Evolutionary conservation across 2,888 invertebrate genomes (phyloP).

Genomic region (Pilophorus perplexus): DNA sequence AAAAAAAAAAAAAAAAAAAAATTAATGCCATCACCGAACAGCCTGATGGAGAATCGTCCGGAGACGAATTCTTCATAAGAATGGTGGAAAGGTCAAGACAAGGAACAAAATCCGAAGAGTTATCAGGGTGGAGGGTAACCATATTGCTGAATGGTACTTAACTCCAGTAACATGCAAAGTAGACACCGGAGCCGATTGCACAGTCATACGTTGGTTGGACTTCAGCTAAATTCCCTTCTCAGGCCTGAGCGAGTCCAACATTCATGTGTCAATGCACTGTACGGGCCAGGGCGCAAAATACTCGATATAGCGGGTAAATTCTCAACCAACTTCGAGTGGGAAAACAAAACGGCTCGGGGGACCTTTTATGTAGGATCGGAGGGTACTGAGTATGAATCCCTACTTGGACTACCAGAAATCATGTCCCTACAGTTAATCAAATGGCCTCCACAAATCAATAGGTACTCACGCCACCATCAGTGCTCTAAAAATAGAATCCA

Average conservation of each 20-base stretch:
- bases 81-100: too few species aligned
- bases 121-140: background rate
- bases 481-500: background rate
- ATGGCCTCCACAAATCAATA: background rate
- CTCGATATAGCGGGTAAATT: constrained; percentile 16
- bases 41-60: background rate
- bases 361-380: background rate
- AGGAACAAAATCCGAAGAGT: too few species aligned
- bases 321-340: background rate
- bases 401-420: constrained; percentile 11
- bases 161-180: constrained; percentile 7
- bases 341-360: background rate
- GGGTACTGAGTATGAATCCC: constrained; percentile 5
- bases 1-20: background rate
- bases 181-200: constrained; percentile 23
- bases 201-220: background rate
- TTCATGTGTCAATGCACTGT: too few species aligned
- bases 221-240: background rate
- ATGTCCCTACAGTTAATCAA: background rate
- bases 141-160: background rate
- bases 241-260: too few species aligned
- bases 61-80: background rate
- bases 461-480: background rate
- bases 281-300: constrained; percentile 6
- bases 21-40: background rate